phyloP scores from a whole-genome alignment of 2,888 invertebrate species.

The Apomyelois bistriatella region DNA sequence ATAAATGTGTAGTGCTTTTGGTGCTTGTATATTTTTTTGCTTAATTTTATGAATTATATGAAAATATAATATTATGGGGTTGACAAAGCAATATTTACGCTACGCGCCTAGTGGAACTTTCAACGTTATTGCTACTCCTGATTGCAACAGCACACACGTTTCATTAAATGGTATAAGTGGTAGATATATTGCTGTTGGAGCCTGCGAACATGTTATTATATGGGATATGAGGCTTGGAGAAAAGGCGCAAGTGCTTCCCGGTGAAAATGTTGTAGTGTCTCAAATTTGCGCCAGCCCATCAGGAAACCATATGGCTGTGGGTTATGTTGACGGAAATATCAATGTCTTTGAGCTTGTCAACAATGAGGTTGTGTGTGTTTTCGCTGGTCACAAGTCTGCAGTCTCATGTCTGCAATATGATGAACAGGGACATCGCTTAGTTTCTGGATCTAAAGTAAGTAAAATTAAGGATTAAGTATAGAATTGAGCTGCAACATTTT shows the following conservation, averaged over 20 bases:
- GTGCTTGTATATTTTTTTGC: not conserved
- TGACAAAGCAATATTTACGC: constrained; percentile 96
- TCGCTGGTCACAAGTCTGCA: constrained; percentile 92
- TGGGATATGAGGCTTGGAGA: constrained; percentile 95
- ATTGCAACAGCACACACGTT: constrained; percentile 90
- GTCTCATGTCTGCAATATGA: constrained; percentile 93
- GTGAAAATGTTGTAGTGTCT: constrained; percentile 90
- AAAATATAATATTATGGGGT: constrained; percentile 81
- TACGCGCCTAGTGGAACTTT: constrained; percentile 91
- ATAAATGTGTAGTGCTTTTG: not conserved
- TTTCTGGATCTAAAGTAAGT: constrained; percentile 91
- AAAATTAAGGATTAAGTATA: not conserved
- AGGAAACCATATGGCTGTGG: constrained; percentile 90
- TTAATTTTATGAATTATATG: not conserved
- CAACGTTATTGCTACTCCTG: constrained; percentile 90
- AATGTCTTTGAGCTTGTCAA: constrained; percentile 89
- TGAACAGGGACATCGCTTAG: constrained; percentile 88
- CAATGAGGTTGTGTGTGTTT: constrained; percentile 85
- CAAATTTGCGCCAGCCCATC: constrained; percentile 87
- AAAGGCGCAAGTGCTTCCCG: constrained; percentile 88
- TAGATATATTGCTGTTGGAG: constrained; percentile 93
- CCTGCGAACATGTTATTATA: constrained; percentile 94
- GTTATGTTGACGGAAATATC: constrained; percentile 94
- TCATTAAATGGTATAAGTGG: constrained; percentile 88
- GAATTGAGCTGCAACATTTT: too few species aligned